Evolutionary conservation across 1,140 invertebrate species (phyloP), one percentile per base, ranked within the genome.

Genomic region (Zaprionus tsacasi): DNA sequence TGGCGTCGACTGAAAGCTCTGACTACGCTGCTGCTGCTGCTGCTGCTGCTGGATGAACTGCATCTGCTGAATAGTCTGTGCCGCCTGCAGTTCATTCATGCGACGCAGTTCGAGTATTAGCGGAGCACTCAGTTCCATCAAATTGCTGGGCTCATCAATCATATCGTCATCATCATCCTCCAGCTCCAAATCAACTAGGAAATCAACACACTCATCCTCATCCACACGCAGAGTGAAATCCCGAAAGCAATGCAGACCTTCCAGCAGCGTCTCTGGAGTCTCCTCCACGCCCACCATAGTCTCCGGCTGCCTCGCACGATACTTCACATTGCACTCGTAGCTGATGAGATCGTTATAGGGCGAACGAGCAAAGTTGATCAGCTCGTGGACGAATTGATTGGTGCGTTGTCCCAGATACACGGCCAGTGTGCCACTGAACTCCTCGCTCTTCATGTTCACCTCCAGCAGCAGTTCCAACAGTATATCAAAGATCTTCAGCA

Each of bases 381-480:
- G 95, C 91, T 99, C 98, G 82, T 98, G 97, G 45, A 97, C 93
- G 93, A 99, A 99, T 86, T 98, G 97, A 52, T 95, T 93, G 0
- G 95, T 95, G 61, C 94, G 93, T 15, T 91, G 78, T 1, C 94
- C 94, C 11, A 92, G 36, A 80, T 95, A 95, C 1, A 93, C 82
- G 0, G 91, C 79, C 15, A 97, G 76, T 0, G 52, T 3, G 2
- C 7, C 6, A 2, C 6, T n/a, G 13, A 87, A 87, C 35, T 69
- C 40, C 3, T 2, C 0, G 35, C 75, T 85, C 1, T 17, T 36
- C 48, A 83, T 69, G 13, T 40, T 60, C 0, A 72, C 10, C 0
- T 11, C 10, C 6, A 81, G 17, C 7, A 87, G 40, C 43, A 87
- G 45, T 1, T 48, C 54, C 11, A 64, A 7, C 13, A 88, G 35